A percentile compares a stretch with the other conserved stretches of the same genome.
phyloP scores from a whole-genome alignment of 2,113 vertebrate species.

The Ranitomeya variabilis region DNA sequence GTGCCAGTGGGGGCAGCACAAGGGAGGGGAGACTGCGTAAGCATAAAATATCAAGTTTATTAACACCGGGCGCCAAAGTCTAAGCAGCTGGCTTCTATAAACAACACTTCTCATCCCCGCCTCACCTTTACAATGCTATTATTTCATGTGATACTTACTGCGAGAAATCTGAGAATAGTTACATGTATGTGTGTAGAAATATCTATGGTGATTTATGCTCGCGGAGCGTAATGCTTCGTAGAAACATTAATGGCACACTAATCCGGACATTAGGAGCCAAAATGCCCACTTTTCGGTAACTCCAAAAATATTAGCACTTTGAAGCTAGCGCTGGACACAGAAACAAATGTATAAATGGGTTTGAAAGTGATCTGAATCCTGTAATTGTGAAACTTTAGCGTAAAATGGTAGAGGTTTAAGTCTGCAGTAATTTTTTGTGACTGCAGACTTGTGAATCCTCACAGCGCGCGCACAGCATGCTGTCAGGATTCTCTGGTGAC shows the following conservation, averaged over 20 bases:
- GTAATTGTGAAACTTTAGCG: too few species aligned
- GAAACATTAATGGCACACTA: conserved; percentile 3
- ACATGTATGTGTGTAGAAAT: conserved; percentile 17
- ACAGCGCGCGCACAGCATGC: too few species aligned
- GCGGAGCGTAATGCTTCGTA: not conserved
- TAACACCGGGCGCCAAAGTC: conserved; percentile 72
- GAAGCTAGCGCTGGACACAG: too few species aligned
- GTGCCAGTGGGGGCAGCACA: conserved; percentile 71
- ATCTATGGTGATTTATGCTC: conserved; percentile 27
- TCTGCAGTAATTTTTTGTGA: too few species aligned
- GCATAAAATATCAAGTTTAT: conserved; percentile 71
- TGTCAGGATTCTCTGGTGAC: too few species aligned
- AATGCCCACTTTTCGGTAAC: not conserved
- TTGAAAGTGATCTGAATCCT: too few species aligned
- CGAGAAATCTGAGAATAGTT: conserved; percentile 44
- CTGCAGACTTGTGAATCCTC: too few species aligned
- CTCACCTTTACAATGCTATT: conserved; percentile 56
- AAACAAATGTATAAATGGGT: not conserved
- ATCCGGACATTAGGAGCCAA: not conserved
- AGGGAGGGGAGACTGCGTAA: conserved; percentile 40
- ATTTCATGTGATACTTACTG: conserved; percentile 40
- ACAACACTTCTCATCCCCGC: conserved; percentile 67
- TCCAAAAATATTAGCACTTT: not conserved
- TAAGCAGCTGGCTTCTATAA: conserved; percentile 79
- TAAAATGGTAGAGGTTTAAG: too few species aligned